Base-by-base conservation (phyloP, 1,140 invertebrate genomes). In the Brachionus rubens region DNA sequence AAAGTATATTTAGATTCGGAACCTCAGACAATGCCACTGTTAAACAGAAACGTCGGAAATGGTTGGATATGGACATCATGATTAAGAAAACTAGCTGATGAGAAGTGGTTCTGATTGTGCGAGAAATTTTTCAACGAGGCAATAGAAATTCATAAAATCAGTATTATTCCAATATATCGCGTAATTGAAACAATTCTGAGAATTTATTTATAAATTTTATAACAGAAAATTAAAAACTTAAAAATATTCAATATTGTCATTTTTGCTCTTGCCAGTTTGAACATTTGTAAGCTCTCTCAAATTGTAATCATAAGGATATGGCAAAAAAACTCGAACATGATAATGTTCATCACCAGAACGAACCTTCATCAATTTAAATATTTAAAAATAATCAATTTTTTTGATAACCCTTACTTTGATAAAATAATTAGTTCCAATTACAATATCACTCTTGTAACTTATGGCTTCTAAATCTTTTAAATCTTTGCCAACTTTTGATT, bases 351-450 rank as follows among this genome's bases (percentile, higher is more conserved):
- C 46, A n/a, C n/a, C 46, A 7, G 43, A 33, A 5, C 30, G 24
- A 40, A 65, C 59, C 59, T 65, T 62, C 3, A 36, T 36, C 4
- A 54, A 59, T 26, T 24, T 5, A 65, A 65, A 19, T 65, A 21
- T 43, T 24, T 41, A 65, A 24, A 41, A 6, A 14, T 43, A 46
- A 43, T 12, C 1, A 26, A 24, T 24, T n/a, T 5, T n/a, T 43
- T 3, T 1, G 1, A 54, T 26, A 19, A n/a, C 10, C 40, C 62
- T 77, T 70, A 72, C 68, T 72, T 72, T 72, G 5, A 72, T 30
- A 50, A 72, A 50, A 36, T 72, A 72, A 54, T 72, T 72, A 24
- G 43, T 72, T 30, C 68, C 68, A 14, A 54, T 36, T 21, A 72
- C 68, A 72, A 72, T 40, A 33, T 72, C 46, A 50, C 46, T 72